Base-by-base conservation (phyloP, 2,797 vertebrate species). In the Euphonia xanthogaster region DNA sequence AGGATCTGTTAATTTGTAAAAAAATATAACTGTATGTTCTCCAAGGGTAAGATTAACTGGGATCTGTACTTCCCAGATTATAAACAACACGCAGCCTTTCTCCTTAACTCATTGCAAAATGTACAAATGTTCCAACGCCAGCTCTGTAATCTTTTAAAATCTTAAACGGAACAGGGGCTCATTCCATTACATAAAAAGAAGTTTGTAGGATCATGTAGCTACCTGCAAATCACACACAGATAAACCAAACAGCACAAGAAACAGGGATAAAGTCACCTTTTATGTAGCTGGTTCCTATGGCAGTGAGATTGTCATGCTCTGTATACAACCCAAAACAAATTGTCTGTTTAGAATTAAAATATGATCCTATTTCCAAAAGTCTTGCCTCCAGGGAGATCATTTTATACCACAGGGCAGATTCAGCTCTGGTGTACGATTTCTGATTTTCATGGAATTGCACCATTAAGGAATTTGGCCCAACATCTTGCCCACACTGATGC, bases 331-430 rank as follows among this genome's bases (percentile, higher is more conserved):
- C 97, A 98, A 97, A 98, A 96, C 94, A 97, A 98, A 97, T 91
- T 96, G 94, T 97, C 97, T 98, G 96, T 93, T 97, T 97, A 91
- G 77, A 96, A 97, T 98, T 97, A 98, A 97, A 97, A 96, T 93
- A 84, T 24, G 96, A 96, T 88, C 93, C 73, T 81, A 83, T 90
- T 95, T 97, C 98, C 97, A 98, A 96, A 93, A 95, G 97, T 78
- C 62, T 58, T 83, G 96, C 79, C 97, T 96, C 96, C 79, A 93
- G 97, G 95, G 97, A 96, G 66, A 75, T 96, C 86, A 95, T 97
- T 96, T 97, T 98, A 94, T 94, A 95, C 90, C 74, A 79, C 2
- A 6, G 66, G 93, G 78, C 87, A 94, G 70, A 94, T 93, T 84
- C 94, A 92, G 91, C 66, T 54, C 70, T 88, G 91, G 62, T 91